phyloP scores from a whole-genome alignment of 2,888 invertebrate species.

The Plebejus anna region DNA sequence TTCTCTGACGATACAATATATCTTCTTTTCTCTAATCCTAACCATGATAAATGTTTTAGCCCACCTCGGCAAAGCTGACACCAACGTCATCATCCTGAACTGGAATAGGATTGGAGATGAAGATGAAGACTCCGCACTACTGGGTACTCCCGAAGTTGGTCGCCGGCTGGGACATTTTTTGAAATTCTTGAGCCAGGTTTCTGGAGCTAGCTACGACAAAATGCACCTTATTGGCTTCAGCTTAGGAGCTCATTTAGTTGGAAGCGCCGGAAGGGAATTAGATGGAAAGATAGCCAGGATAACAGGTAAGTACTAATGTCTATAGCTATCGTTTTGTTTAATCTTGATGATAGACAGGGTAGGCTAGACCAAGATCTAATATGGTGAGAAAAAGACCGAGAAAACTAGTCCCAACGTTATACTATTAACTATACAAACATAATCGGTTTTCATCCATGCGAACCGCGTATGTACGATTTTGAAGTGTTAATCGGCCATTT shows the following conservation, averaged over 20 bases:
- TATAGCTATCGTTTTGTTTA: too few relatives aligned
- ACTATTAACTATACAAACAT: too few relatives aligned
- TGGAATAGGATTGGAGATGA: constrained; percentile 57
- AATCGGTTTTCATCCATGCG: too few relatives aligned
- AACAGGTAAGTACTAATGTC: constrained; percentile 50
- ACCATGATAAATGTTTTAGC: constrained; percentile 43
- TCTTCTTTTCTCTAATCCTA: too few relatives aligned
- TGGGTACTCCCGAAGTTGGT: constrained; percentile 59
- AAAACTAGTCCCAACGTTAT: too few relatives aligned
- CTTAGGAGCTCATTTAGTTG: constrained; percentile 70
- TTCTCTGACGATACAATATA: too few relatives aligned
- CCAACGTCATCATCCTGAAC: constrained; percentile 63
- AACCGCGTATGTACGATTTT: too few relatives aligned
- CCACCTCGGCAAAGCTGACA: constrained; percentile 50
- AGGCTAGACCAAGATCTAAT: too few relatives aligned
- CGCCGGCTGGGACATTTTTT: constrained; percentile 64
- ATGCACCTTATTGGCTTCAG: constrained; percentile 73
- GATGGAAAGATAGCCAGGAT: constrained; percentile 58
- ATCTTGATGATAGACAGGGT: too few relatives aligned
- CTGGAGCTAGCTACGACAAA: constrained; percentile 48
- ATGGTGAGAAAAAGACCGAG: too few relatives aligned
- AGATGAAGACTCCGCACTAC: constrained; percentile 54
- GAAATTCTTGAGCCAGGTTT: constrained; percentile 49
- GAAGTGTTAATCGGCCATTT: too few relatives aligned
- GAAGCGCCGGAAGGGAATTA: constrained; percentile 59